Evolutionary conservation across 2,113 vertebrate genomes (phyloP), one percentile per base, ranked within the genome.

Genomic region (Tursiops truncatus): DNA sequence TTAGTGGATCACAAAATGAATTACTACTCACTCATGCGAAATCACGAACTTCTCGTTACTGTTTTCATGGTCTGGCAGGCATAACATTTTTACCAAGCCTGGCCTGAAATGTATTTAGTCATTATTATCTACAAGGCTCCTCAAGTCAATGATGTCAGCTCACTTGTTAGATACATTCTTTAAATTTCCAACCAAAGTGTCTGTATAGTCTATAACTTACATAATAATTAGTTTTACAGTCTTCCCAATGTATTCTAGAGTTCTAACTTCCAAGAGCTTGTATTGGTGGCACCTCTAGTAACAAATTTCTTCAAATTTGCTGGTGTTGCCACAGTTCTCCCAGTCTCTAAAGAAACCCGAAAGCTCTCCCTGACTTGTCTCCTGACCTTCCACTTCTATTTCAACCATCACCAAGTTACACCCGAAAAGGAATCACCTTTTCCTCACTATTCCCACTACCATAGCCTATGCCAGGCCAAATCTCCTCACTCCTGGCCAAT

Each of bases 11-110:
- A 53, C 60, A 94, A 82, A 89, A 73, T 85, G 36, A 92, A 79
- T 67, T 94, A n/a, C 23, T 80, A 60, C 17, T 79, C 76, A 84
- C 36, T 63, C 28, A 74, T 82, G 77, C 85, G 25, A 97, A 97
- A 53, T 67, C 60, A 76, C 56, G n/a, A 87, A 85, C 44, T 88
- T 92, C n/a, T 83, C 12, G 8, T 81, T 77, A 53, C 36, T 71
- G 12, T 44, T 92, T 95, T 93, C 58, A 73, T 81, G 41, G 81
- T 90, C 92, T 93, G 14, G 74, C 36, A 88, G 25, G 26, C 31
- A 85, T 74, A 71, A 33, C 60, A 88, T 68, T 87, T 95, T 90
- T 90, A 53, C 73, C 74, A 92, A 94, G 23, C 15, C 56, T 70
- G 33, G 31, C 12, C 67, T 85, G 17, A 83, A 91, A 70, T 56